Base-by-base conservation (phyloP, 2,888 invertebrate species). In the Rotaria macrura region DNA sequence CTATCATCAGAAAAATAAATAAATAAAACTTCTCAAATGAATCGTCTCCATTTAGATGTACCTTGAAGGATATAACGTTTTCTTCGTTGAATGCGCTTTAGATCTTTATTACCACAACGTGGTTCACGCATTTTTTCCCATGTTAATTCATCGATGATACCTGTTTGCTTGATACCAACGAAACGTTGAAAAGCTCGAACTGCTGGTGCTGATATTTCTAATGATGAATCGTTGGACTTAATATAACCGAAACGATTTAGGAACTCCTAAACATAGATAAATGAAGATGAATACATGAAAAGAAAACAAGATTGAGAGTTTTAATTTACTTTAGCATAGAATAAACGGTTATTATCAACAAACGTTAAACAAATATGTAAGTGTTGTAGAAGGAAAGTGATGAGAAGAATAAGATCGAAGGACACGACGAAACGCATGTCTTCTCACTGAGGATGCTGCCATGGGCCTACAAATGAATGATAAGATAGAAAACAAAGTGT, bases 131-230 rank as follows among this genome's bases (percentile, higher is more conserved):
- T 79, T 40, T 40, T 79, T 79, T 43, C 23, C 79, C 79, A 79
- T 10, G 79, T 79, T 43, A 79, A 79, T 43, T 79, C 79, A 79
- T 79, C 79, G 4, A 79, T 43, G 14, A 79, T 25, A 79, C 79
- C 79, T 43, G 79, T 79, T 79, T 25, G 40, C 40, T 79, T 79
- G 25, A 79, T 23, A 43, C 79, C 79, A 79, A 79, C n/a, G 34
- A 43, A 79, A 79, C 79, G 79, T 79, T 79, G 79, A 79, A 79
- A 79, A 12, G 79, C n/a, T 79, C 43, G 40, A 43, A 79, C 43
- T 25, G 10, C 14, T 43, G 65, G 25, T 34, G 65, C 17, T 25
- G 79, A 25, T 20, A 43, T 79, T 3, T 40, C 10, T 43, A 43
- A n/a, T 10, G 43, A 79, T 14, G 38, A 43, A 40, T 25, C 79